Conservation (phyloP, 2,113 vertebrate species). For the Agelaius phoeniceus region DNA sequence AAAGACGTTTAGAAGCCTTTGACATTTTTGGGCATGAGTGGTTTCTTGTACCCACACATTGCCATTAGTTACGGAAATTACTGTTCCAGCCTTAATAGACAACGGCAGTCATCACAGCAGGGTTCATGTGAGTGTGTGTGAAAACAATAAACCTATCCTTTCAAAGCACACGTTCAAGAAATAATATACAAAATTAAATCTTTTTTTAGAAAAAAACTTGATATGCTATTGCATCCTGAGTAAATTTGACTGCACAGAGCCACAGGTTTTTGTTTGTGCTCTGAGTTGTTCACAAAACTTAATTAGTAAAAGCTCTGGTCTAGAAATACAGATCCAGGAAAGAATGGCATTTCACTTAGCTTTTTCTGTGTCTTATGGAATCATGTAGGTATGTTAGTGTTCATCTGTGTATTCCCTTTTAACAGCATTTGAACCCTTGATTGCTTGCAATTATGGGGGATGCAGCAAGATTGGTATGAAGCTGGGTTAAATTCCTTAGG, state of each 20-base stretch:
- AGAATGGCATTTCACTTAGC: neutral
- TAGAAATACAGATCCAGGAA: neutral
- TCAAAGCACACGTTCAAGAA: neutral
- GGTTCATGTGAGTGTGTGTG: fast-evolving
- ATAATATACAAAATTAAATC: neutral
- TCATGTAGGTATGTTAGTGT: neutral
- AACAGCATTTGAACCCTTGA: neutral
- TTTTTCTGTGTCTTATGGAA: neutral
- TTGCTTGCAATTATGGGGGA: neutral
- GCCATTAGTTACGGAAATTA: neutral
- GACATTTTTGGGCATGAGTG: neutral
- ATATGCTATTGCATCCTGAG: neutral
- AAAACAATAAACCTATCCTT: neutral
- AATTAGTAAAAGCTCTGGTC: neutral
- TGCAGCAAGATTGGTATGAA: neutral
- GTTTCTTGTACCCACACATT: slow-evolving; percentile 22
- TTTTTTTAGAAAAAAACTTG: neutral
- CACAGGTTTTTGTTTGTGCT: neutral
- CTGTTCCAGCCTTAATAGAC: neutral
- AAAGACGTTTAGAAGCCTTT: slow-evolving; percentile 51
- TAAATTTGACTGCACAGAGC: neutral
- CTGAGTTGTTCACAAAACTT: neutral
- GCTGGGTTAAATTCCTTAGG: neutral
- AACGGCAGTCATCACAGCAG: neutral
- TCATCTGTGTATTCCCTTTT: neutral